Percentiles rank a stretch among this genome's conserved stretches.
Evolutionary conservation across 2,888 invertebrate genomes (phyloP).

Genomic region (Drosophila diplacantha): DNA sequence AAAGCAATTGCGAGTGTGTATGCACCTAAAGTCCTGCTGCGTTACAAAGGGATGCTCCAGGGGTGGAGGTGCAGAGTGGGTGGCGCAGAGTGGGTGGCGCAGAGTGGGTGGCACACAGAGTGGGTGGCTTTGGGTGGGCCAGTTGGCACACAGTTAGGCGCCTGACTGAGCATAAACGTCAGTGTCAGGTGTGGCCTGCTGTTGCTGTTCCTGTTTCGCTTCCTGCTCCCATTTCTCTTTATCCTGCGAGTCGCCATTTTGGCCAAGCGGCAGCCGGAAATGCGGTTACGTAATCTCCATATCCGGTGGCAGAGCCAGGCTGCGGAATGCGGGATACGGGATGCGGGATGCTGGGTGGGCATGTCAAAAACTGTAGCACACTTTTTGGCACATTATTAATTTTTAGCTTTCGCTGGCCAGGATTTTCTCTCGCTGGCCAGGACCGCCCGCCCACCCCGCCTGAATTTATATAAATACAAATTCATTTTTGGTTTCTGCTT

Average conservation of each 20-base stretch:
- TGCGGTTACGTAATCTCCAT: slow-evolving; percentile 65
- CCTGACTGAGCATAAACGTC: slow-evolving; percentile 47
- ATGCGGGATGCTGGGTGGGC: slow-evolving; percentile 2
- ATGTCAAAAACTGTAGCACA: slow-evolving; percentile 49
- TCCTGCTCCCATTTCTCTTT: slow-evolving; percentile 29
- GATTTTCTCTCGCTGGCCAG: slow-evolving; percentile 14
- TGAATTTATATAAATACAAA: slow-evolving; percentile 12
- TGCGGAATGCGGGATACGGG: neutral
- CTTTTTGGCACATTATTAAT: slow-evolving; percentile 51
- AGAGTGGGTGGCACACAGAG: neutral
- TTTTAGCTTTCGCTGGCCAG: slow-evolving; percentile 38
- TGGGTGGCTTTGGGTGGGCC: neutral
- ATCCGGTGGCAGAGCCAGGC: slow-evolving; percentile 27
- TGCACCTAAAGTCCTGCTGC: slow-evolving; percentile 26
- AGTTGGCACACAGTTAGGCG: slow-evolving; percentile 33
- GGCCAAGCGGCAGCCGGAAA: slow-evolving; percentile 45
- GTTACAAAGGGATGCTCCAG: slow-evolving; percentile 4
- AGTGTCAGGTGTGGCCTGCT: slow-evolving; percentile 45
- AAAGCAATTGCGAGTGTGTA: slow-evolving; percentile 65
- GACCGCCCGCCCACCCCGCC: no score
- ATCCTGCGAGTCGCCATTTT: slow-evolving; percentile 34
- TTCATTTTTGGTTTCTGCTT: slow-evolving; percentile 27
- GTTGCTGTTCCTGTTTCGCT: slow-evolving; percentile 25
- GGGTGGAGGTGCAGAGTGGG: neutral
- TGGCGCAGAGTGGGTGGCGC: neutral